phyloP scores from a whole-genome alignment of 2,113 vertebrate genomes.

The Panthera uncia region DNA sequence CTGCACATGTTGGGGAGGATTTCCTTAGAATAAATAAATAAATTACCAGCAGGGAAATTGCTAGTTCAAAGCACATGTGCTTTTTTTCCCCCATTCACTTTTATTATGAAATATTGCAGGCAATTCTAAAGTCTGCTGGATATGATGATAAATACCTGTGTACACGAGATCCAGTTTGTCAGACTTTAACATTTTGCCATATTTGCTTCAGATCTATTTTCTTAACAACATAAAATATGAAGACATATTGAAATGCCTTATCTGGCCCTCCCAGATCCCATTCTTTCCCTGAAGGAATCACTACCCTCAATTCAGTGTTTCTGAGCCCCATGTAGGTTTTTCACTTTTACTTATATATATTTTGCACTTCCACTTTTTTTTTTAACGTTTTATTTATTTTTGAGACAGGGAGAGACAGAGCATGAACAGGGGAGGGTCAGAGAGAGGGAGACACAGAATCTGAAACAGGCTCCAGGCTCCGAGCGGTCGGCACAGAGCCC shows the following conservation, averaged over 20 bases:
- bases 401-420: too few species aligned
- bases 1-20: constrained; percentile 30
- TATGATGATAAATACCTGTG: constrained; percentile 22
- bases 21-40: constrained; percentile 39
- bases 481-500: too few species aligned
- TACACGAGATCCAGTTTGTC: not conserved
- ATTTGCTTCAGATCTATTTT: constrained; percentile 49
- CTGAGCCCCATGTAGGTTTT: not conserved
- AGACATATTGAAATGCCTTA: not conserved
- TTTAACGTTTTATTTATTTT: too few species aligned
- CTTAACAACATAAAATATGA: constrained; percentile 51
- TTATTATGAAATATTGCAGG: constrained; percentile 44
- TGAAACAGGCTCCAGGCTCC: too few species aligned
- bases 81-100: not conserved
- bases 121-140: constrained; percentile 22
- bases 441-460: too few species aligned
- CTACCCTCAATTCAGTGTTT: not conserved
- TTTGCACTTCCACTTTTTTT: too few species aligned
- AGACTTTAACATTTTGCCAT: constrained; percentile 19
- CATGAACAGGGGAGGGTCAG: too few species aligned
- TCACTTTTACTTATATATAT: not conserved
- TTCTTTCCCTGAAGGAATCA: constrained; percentile 17
- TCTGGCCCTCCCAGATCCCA: not conserved
- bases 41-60: constrained; percentile 43
- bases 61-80: not conserved